phyloP scores from a whole-genome alignment of 1,140 invertebrate species.

The Sitobion miscanthi region DNA sequence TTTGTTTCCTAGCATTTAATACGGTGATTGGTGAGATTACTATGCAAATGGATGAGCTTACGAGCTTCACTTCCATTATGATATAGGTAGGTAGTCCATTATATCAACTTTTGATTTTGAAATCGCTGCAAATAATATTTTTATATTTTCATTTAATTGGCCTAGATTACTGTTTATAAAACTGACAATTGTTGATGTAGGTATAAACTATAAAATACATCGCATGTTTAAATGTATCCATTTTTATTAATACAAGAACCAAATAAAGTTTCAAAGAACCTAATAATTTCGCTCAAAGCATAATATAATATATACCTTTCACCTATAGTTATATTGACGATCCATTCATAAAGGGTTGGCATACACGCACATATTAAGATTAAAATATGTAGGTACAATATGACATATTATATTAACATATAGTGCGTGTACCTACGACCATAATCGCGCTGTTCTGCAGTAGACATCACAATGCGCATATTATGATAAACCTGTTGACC shows the following conservation, averaged over 20 bases:
- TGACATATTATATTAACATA: not conserved
- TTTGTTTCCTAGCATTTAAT: too few species aligned
- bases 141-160: too few species aligned
- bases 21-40: too few species aligned
- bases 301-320: not conserved
- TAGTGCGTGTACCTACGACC: not conserved
- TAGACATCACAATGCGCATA: not conserved
- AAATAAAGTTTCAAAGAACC: not conserved
- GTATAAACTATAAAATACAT: too few species aligned
- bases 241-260: not conserved
- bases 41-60: too few species aligned
- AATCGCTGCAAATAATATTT: too few species aligned
- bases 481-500: conserved; percentile 46
- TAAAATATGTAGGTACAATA: not conserved
- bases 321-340: not conserved
- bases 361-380: not conserved
- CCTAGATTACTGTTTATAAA: too few species aligned
- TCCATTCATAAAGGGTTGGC: not conserved
- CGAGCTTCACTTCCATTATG: too few species aligned
- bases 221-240: too few species aligned
- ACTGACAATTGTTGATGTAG: too few species aligned
- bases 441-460: not conserved
- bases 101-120: too few species aligned
- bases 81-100: too few species aligned
- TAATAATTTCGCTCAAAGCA: not conserved